Evolutionary conservation across 2,797 vertebrate genomes (phyloP).

Genomic region (Sebastes kiyomatsui): DNA sequence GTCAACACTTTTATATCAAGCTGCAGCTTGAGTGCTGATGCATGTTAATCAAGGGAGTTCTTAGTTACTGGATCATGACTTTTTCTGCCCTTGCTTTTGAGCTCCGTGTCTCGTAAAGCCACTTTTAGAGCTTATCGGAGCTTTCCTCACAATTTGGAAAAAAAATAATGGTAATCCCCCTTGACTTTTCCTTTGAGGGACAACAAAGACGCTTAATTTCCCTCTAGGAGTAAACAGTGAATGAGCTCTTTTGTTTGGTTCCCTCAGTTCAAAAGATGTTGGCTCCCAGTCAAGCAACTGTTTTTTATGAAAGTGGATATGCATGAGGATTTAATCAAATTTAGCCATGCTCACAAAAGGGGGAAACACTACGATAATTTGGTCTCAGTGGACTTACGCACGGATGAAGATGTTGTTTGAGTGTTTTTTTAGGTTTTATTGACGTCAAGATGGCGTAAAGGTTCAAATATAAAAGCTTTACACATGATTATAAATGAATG

Average conservation of each 20-base stretch:
- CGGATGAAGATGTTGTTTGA: not conserved
- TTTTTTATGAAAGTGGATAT: constrained; percentile 31
- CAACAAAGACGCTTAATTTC: constrained; percentile 45
- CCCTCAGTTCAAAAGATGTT: constrained; percentile 8
- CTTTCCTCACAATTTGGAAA: constrained; percentile 31
- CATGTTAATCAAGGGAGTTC: not conserved
- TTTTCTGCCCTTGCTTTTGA: constrained; percentile 17
- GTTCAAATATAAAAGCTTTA: not conserved
- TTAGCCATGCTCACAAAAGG: not conserved
- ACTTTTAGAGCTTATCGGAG: constrained; percentile 30
- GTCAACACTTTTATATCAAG: not conserved
- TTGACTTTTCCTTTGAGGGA: constrained; percentile 20
- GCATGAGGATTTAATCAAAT: constrained; percentile 10
- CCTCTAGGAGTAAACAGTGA: constrained; percentile 26
- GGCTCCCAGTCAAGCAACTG: constrained; percentile 1
- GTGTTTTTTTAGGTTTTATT: constrained; percentile 16
- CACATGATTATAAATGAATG: not conserved
- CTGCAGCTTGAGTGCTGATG: constrained; percentile 3
- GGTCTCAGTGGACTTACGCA: not conserved
- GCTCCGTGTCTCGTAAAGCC: constrained; percentile 13
- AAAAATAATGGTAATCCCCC: constrained; percentile 36
- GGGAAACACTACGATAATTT: not conserved
- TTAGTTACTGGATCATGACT: constrained; percentile 16
- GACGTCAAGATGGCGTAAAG: not conserved
- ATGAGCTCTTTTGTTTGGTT: constrained; percentile 46